phyloP scores from a whole-genome alignment of 2,797 vertebrate species.

The Lophotriccus pileatus region DNA sequence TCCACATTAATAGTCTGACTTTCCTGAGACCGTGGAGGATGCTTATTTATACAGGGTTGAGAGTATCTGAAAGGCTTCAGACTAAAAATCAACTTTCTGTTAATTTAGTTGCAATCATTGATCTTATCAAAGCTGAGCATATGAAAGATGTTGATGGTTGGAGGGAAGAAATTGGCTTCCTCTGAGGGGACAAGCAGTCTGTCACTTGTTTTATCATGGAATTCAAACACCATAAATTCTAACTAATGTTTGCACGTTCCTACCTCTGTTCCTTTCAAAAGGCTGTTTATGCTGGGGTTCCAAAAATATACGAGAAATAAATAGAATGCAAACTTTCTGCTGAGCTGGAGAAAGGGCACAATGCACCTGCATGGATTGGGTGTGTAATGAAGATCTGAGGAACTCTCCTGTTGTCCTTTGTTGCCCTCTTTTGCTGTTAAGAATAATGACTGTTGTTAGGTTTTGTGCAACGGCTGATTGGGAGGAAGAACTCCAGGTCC shows the following conservation, averaged over 20 bases:
- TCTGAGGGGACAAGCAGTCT: not conserved
- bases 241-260: not conserved
- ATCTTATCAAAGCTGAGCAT: not conserved
- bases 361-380: not conserved
- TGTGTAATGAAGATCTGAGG: not conserved
- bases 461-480: no score
- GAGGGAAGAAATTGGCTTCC: not conserved
- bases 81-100: not conserved
- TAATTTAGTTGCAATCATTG: not conserved
- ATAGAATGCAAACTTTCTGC: not conserved
- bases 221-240: not conserved
- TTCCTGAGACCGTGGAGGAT: not conserved
- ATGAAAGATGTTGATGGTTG: not conserved
- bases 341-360: not conserved
- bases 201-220: rapidly evolving
- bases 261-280: not conserved
- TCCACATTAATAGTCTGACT: not conserved
- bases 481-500: no score
- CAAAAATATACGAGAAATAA: not conserved
- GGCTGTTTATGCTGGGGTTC: not conserved
- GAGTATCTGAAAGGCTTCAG: not conserved
- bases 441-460: not conserved
- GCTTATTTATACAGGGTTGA: not conserved
- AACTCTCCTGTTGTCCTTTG: not conserved
- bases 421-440: not conserved